Conservation (phyloP, 2,113 vertebrate genomes). For the Mormoops blainvillei region DNA sequence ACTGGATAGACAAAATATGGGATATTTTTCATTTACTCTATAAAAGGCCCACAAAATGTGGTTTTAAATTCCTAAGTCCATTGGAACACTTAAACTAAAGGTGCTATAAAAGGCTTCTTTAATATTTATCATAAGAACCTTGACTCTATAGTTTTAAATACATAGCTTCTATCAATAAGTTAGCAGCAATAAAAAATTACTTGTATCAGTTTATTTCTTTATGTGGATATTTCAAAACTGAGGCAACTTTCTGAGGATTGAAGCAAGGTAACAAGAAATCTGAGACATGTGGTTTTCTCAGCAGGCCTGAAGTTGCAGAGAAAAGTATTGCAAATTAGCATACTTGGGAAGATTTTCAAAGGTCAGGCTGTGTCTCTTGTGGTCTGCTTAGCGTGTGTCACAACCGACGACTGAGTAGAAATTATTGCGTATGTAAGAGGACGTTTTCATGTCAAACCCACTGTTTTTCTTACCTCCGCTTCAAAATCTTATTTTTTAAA, state of each 20-base stretch:
- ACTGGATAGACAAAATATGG: background rate
- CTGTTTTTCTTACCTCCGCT: background rate
- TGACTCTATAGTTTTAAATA: background rate
- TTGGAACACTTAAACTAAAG: background rate
- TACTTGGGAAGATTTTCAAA: background rate
- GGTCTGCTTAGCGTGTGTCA: background rate
- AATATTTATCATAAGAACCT: background rate
- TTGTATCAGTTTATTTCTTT: background rate
- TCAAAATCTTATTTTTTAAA: constrained; percentile 3
- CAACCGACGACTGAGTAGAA: background rate
- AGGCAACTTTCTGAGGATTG: background rate
- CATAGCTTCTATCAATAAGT: background rate
- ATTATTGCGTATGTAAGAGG: background rate
- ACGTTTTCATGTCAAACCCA: background rate
- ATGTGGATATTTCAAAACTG: background rate
- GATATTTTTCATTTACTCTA: background rate
- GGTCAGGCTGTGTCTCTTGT: background rate
- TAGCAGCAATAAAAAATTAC: background rate
- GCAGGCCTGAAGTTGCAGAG: background rate
- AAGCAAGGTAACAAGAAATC: background rate
- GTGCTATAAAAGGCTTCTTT: background rate
- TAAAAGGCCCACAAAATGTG: background rate
- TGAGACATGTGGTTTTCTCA: background rate
- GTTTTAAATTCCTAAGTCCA: background rate
- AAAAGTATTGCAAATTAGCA: background rate